These are phyloP conservation scores for pig (Sus scrofa) DNA, from an alignment of 2,113 vertebrate species.

Conservation along the genomic window T2T-Sscrofa CM000824.6:131708501-131709000, in stretches of 20 bases:
- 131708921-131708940: not conserved
- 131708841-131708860: not conserved
- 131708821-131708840: not conserved
- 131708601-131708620: not conserved
- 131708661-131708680: not conserved
- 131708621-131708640: not conserved
- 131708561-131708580: not conserved
- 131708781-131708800: not conserved
- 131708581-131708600: not conserved
- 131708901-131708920: conserved; percentile 9
- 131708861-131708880: not conserved
- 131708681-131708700: not conserved
- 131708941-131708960: not conserved
- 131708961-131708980: not conserved
- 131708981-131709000: not conserved
- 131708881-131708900: not conserved
- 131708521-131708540: conserved; percentile 45
- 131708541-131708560: conserved; percentile 18
- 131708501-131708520: not conserved
- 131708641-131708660: not conserved
- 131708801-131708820: not conserved
- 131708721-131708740: not conserved
- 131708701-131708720: not conserved
- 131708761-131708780: not conserved
- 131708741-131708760: not conserved